Evolutionary conservation across 2,888 invertebrate genomes (phyloP).

Genomic region (Volucella inanis): DNA sequence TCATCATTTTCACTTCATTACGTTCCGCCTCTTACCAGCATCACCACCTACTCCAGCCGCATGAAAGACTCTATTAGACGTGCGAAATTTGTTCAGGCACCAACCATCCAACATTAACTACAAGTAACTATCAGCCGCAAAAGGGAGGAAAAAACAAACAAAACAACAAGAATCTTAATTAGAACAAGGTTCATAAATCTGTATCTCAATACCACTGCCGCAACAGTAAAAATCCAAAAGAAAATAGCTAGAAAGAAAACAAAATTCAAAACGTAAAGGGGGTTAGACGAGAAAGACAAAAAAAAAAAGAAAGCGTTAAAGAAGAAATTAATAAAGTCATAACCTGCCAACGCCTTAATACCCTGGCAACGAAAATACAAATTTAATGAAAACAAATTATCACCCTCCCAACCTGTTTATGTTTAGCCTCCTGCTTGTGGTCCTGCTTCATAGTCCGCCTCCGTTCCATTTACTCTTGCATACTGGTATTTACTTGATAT

Average conservation of each 20-base stretch:
- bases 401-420: slow-evolving; percentile 61
- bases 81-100: slow-evolving; percentile 28
- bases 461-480: slow-evolving; percentile 38
- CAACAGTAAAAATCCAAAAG: slow-evolving; percentile 2
- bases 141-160: slow-evolving; percentile 15
- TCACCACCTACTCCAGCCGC: slow-evolving; percentile 13
- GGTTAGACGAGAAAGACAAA: not conserved
- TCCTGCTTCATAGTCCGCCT: slow-evolving; percentile 37
- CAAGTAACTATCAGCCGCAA: slow-evolving; percentile 20
- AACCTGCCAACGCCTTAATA: slow-evolving; percentile 77
- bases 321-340: slow-evolving; percentile 77
- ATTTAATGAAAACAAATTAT: slow-evolving; percentile 76
- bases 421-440: slow-evolving; percentile 16
- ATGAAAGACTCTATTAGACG: slow-evolving; percentile 54
- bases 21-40: slow-evolving; percentile 3
- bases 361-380: slow-evolving; percentile 75
- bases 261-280: not conserved
- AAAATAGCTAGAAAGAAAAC: not conserved
- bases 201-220: slow-evolving; percentile 20
- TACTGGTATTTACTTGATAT: slow-evolving; percentile 65
- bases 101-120: slow-evolving; percentile 17
- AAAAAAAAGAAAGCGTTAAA: slow-evolving; percentile 58
- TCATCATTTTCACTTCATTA: slow-evolving; percentile 58
- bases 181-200: slow-evolving; percentile 74
- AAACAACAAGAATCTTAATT: slow-evolving; percentile 71